Base-by-base conservation (phyloP, 2,888 invertebrate species). In the Eledona agricola region DNA sequence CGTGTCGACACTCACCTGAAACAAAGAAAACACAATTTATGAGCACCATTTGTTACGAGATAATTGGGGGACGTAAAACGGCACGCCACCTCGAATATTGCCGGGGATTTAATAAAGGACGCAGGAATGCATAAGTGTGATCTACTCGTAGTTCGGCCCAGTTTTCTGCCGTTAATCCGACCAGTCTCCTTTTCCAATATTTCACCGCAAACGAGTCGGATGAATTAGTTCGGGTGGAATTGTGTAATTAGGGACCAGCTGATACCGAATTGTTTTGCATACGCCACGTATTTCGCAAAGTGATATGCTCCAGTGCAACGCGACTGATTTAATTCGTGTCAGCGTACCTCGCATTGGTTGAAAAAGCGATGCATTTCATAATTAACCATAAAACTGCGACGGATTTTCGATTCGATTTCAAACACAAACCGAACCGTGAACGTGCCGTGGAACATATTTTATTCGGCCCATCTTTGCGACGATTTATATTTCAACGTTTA, bases 131-230 rank as follows among this genome's bases (percentile, higher is more conserved):
- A 22, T 31, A 42, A 42, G 19, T 26, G 40, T 16, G 37, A 37
- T 37, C 16, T 17, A 2, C 13, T 10, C 20, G 42, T 19, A 29
- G 31, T 37, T 23, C 5, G 32, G 20, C 20, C 7, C 19, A 7
- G 17, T 25, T 40, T 55, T 55, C 15, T 42, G 47, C 35, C 37
- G 40, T 46, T 50, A n/a, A n/a, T 52, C 28, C 17, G 46, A 55
- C 56, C 47, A 32, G 40, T 46, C 50, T 59, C 52, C 55, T 50
- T 58, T 53, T 43, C 47, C 32, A 43, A 52, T 56, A 58, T 56
- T 58, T 58, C 53, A 59, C 55, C 42, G 38, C 43, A 34, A 45
- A 51, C 51, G 32, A 25, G 31, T 32, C 16, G 54, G 45, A 50
- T 50, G 55, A 50, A 55, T 55, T 50, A 46, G 51, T 45, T 22